Evolutionary conservation across 2,888 invertebrate genomes (phyloP).

Genomic region (Brachypterus glaber): DNA sequence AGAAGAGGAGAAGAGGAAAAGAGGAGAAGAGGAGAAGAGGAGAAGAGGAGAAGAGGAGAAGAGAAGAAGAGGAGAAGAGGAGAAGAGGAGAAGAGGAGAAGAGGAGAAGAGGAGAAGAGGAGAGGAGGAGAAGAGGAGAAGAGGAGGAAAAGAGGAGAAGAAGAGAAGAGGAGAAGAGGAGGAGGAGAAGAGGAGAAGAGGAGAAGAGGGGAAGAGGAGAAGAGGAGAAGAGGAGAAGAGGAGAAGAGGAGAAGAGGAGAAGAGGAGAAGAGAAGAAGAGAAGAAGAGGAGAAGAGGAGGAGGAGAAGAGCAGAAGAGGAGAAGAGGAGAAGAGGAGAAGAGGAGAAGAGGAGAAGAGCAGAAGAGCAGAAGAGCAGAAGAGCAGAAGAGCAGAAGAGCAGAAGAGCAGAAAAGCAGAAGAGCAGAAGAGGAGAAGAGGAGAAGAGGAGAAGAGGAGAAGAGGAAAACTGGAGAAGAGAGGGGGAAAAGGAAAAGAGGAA

Average conservation of each 20-base stretch:
- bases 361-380: too few species aligned
- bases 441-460: neutral
- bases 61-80: too few species aligned
- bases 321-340: conserved; percentile 36
- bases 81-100: too few species aligned
- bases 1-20: too few species aligned
- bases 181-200: conserved; percentile 15
- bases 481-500: neutral
- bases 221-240: conserved; percentile 1
- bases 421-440: too few species aligned
- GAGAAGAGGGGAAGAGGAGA: conserved; percentile 13
- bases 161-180: neutral
- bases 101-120: too few species aligned
- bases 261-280: conserved; percentile 36
- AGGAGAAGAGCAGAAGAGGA: conserved; percentile 1
- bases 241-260: conserved; percentile 1
- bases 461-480: neutral
- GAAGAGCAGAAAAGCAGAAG: too few species aligned
- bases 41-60: too few species aligned
- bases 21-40: too few species aligned
- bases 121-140: too few species aligned
- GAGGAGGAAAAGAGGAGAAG: neutral
- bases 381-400: too few species aligned
- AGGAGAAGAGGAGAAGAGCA: conserved; percentile 19
- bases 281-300: conserved; percentile 1